These are phyloP conservation scores for Oreochromis tanganicae DNA, from an alignment of 2,113 vertebrate species.

Conservation along the genomic window DNA sequence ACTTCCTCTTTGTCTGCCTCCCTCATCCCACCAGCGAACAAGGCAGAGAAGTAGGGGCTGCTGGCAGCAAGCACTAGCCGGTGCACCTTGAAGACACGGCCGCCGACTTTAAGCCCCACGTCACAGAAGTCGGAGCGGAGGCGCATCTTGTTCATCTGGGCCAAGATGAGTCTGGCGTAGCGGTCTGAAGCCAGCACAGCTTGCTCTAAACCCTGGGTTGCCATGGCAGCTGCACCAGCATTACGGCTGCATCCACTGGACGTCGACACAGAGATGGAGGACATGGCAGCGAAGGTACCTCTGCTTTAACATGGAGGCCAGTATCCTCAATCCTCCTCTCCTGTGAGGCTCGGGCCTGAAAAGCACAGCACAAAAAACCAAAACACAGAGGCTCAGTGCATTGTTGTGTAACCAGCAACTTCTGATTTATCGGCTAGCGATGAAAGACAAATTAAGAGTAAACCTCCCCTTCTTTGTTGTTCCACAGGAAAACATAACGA, in stretches of 20 bases:
- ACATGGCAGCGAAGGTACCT: conserved; percentile 64
- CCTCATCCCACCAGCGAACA: conserved; percentile 90
- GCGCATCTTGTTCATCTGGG: conserved; percentile 91
- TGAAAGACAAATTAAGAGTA: background rate
- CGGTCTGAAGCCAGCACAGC: conserved; percentile 73
- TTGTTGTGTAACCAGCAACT: background rate
- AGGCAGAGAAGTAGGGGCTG: conserved; percentile 91
- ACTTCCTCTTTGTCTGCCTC: conserved; percentile 87
- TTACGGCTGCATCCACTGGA: background rate
- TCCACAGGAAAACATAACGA: background rate
- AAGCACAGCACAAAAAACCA: background rate
- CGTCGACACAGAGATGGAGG: conserved; percentile 36
- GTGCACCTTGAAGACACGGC: conserved; percentile 82
- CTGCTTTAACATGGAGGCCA: conserved; percentile 26
- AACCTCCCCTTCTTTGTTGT: background rate
- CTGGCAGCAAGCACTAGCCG: conserved; percentile 90
- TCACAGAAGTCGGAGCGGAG: conserved; percentile 86
- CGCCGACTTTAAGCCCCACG: conserved; percentile 83
- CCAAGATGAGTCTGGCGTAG: conserved; percentile 85
- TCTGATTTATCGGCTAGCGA: background rate
- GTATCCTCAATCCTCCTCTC: background rate
- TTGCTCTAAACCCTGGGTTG: conserved; percentile 47
- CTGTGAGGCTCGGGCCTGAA: background rate
- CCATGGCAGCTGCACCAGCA: conserved; percentile 29
- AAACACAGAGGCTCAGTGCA: background rate